Evolutionary conservation across 2,888 invertebrate genomes (phyloP).

Genomic region (Liopterus haemorrhoidalis): DNA sequence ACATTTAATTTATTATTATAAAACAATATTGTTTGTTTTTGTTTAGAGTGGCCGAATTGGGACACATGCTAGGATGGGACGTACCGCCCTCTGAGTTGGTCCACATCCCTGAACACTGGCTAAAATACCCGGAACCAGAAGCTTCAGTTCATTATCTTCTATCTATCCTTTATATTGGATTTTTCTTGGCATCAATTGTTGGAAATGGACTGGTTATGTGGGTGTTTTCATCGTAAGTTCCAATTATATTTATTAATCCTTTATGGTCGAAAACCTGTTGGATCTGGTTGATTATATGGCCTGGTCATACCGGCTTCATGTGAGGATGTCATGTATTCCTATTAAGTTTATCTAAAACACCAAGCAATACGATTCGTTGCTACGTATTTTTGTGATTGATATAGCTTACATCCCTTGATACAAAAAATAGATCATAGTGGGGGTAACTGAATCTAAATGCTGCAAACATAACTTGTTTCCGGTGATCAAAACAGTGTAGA

Average conservation of each 20-base stretch:
- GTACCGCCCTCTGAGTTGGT: slow-evolving; percentile 69
- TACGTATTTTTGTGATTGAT: no score
- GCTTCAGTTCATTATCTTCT: slow-evolving; percentile 74
- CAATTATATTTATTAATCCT: slow-evolving; percentile 12
- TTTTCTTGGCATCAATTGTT: slow-evolving; percentile 63
- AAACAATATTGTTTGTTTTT: not conserved
- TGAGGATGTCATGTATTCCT: no score
- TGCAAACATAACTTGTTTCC: no score
- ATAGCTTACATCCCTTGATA: no score
- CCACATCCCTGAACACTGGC: slow-evolving; percentile 78
- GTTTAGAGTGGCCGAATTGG: slow-evolving; percentile 33
- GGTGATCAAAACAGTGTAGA: no score
- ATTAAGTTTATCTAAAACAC: no score
- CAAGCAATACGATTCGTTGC: no score
- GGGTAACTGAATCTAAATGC: no score
- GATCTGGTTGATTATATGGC: no score
- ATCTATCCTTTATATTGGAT: slow-evolving; percentile 69
- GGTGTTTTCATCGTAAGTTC: slow-evolving; percentile 70
- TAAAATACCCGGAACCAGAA: slow-evolving; percentile 71
- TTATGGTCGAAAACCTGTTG: no score
- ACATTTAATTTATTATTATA: not conserved
- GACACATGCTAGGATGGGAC: slow-evolving; percentile 64
- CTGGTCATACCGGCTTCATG: no score
- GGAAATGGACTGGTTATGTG: slow-evolving; percentile 84
- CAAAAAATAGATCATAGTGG: no score